Evolutionary conservation across 2,797 vertebrate genomes (phyloP), one percentile per base, ranked within the genome.

Genomic region (Dallia pectoralis): DNA sequence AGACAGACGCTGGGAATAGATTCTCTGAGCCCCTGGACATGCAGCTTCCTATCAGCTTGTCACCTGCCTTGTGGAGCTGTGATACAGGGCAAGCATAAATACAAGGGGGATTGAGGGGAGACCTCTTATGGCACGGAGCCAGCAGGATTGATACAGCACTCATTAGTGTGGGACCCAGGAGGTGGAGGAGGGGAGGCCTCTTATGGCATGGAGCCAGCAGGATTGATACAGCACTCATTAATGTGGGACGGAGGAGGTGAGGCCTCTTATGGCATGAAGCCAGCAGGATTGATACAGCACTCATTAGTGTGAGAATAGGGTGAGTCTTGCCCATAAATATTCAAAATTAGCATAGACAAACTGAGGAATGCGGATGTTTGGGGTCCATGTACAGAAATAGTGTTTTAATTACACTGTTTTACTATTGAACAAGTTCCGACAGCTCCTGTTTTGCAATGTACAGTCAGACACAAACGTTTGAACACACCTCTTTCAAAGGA

Each of bases 41-140:
- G 87, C 80, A 36, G 32, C 16, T 0, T 11, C 62, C 90, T 89
- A 92, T 85, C 87, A 72, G 91, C 85, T 90, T 86, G 82, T 75
- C 76, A 69, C 80, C 65, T 83, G 82, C 47, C 62, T 75, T 84
- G 73, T 71, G 82, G 84, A 87, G 74, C 77, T 63, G 32, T 53
- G 63, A 0, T 40, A 76, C 18, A 74, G 70, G 8, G 32, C 59
- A 40, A 0, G 22, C 72, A 72, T 77, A n/a, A 63, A 19, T 33
- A 73, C 66, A 15, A 53, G 47, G 66, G 61, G 15, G 7, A 27
- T n/a, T 9, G 33, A 44, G 22, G 2, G 66, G n/a, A 14, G n/a
- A 14, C 25, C 36, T 44, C n/a, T 4, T 67, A 22, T 22, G 1
- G n/a, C 33, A 65, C n/a, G 14, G 22, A 12, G n/a, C 65, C 40